Evolutionary conservation across 30 jellyfish, hydroid and myxozoan genomes (phyloP), one percentile per base, ranked within the genome.

Genomic region (Hydractinia echinata): DNA sequence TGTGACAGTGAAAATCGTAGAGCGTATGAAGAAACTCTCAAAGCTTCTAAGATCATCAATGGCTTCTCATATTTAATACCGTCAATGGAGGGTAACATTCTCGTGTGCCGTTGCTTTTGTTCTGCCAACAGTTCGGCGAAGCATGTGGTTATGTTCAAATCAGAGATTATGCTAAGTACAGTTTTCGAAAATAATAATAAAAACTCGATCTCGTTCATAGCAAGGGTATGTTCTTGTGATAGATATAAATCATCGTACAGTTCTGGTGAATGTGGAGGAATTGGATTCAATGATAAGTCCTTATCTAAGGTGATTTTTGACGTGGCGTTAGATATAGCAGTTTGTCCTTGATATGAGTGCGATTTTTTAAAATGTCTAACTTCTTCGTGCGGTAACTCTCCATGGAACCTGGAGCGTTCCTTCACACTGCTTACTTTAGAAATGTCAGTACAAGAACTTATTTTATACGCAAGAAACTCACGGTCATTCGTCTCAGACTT

Each of bases 21-120:
- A 14, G 87, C 87, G 52, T 80, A 66, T 8, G 87, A 52, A 1
- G 87, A 64, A 54, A 80, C 70, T 8, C 87, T 84, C 64, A 80
- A 51, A 10, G 87, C 86, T 61, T 80, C 87, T 50, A 66, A 52
- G 5, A 54, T 62, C 61, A 80, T 8, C 18, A 80, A 51, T 5
- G 67, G 14, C 5, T 80, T 80, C 18, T 18, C 73, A n/a, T 61
- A 68, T 58, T 80, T 80, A 19, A 64, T 61, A 39, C 81, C 87
- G 5, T 80, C 81, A 13, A n/a, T 54, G 8, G 87, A 16, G 20
- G 87, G 87, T 80, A 48, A 5, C 50, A 61, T 54, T 15, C 61
- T 10, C 51, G 52, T 10, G 51, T 53, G 51, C 67, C 52, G 58
- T 14, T 39, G 39, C 15, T 44, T 80, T 11, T 61, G 52, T 64